Conservation (phyloP, 2,113 vertebrate species). For the Galbula dea region DNA sequence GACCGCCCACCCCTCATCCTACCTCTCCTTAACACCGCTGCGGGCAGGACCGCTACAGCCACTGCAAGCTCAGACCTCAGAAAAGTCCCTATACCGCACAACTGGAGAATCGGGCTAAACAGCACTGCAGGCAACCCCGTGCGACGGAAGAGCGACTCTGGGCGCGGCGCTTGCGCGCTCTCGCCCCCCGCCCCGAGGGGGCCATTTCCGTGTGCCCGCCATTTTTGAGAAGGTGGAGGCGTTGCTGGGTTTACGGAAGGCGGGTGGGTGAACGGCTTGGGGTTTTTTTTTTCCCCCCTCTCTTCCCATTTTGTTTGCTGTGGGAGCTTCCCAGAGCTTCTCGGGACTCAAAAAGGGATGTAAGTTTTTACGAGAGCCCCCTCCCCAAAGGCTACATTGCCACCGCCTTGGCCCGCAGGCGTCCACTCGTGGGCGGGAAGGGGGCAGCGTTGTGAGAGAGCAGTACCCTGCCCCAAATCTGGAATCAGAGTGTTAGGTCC, state of each 20-base stretch:
- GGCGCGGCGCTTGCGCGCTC: background rate
- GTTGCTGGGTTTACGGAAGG: rapidly evolving
- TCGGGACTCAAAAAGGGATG: rapidly evolving
- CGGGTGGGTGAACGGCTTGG: rapidly evolving
- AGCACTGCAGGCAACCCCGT: rapidly evolving
- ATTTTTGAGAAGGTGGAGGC: background rate
- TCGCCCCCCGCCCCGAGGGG: background rate
- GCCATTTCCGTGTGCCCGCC: background rate
- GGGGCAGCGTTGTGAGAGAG: background rate
- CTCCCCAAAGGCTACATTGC: background rate
- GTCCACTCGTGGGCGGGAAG: no score
- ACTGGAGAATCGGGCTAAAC: rapidly evolving
- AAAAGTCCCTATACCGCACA: background rate
- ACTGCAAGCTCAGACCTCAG: rapidly evolving
- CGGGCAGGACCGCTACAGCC: background rate
- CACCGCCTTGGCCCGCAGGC: background rate
- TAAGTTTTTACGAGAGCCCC: rapidly evolving
- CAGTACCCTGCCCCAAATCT: rapidly evolving
- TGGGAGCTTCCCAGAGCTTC: rapidly evolving
- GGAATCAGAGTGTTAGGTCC: rapidly evolving
- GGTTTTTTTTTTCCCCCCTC: rapidly evolving
- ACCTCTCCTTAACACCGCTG: background rate
- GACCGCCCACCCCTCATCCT: background rate
- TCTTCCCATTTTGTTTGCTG: rapidly evolving
- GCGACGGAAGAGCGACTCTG: background rate